phyloP scores from a whole-genome alignment of 2,797 vertebrate genomes.

The Eurystomus glaucurus region DNA sequence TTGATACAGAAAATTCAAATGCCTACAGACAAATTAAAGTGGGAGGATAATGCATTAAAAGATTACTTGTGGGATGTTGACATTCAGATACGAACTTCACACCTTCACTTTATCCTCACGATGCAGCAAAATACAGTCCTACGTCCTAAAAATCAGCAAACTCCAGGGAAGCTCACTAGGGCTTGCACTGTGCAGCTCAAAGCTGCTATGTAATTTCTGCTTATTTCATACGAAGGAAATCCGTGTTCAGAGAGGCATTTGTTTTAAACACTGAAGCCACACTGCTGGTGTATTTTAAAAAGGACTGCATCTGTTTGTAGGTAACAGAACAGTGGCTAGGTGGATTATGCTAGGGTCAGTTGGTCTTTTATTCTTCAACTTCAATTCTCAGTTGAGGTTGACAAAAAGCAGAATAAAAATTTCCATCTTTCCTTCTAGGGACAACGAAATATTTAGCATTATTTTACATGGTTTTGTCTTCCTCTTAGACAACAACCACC shows the following conservation, averaged over 20 bases:
- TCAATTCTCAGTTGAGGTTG: not conserved
- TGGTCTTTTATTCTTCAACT: not conserved
- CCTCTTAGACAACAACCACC: not conserved
- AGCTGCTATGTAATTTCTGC: not conserved
- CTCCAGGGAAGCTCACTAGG: not conserved
- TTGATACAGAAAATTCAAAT: slow-evolving; percentile 53
- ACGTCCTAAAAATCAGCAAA: not conserved
- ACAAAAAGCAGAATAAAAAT: not conserved
- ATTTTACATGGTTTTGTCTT: not conserved
- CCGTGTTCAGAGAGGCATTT: not conserved
- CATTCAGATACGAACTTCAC: slow-evolving; percentile 69
- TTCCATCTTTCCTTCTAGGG: not conserved
- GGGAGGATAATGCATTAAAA: slow-evolving; percentile 59
- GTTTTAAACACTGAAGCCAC: not conserved
- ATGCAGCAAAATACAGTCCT: slow-evolving; percentile 46
- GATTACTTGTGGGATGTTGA: slow-evolving; percentile 68
- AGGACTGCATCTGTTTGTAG: not conserved
- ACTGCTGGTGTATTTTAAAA: not conserved
- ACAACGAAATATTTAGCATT: not conserved
- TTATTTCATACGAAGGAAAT: not conserved
- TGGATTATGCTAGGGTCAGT: not conserved
- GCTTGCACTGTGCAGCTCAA: not conserved
- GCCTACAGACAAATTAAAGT: slow-evolving; percentile 61
- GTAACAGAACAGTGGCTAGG: not conserved
- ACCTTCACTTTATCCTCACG: slow-evolving; percentile 61